phyloP scores from a whole-genome alignment of 2,113 vertebrate species.

The Megalops atlanticus region DNA sequence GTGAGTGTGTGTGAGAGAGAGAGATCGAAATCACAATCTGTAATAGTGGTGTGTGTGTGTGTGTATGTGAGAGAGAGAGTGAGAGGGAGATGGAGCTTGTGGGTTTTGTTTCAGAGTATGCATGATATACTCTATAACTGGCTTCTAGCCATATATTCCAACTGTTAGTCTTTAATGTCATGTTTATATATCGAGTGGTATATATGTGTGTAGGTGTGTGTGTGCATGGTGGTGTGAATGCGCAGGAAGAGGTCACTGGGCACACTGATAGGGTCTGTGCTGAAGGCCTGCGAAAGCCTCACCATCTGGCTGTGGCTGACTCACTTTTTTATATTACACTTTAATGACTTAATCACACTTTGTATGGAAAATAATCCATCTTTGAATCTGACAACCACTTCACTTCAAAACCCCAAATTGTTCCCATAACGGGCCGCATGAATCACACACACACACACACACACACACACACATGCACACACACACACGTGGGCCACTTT shows the following conservation, averaged over 20 bases:
- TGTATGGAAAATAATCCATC: conserved; percentile 70
- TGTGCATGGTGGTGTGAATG: not conserved
- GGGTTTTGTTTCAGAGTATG: not conserved
- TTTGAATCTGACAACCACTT: conserved; percentile 67
- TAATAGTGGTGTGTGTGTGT: conserved; percentile 29
- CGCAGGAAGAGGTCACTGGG: not conserved
- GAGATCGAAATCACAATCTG: conserved; percentile 26
- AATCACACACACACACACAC: conserved; percentile 36
- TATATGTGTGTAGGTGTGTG: not conserved
- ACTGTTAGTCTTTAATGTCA: conserved; percentile 26
- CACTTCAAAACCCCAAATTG: conserved; percentile 70
- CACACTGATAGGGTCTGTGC: not conserved
- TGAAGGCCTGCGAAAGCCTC: conserved; percentile 48
- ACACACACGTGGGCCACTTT: conserved; percentile 33
- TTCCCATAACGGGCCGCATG: conserved; percentile 63
- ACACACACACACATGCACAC: conserved; percentile 24
- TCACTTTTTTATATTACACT: conserved; percentile 62
- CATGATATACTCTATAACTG: too few species aligned
- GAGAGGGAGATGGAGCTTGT: too few species aligned
- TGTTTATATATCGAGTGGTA: too few species aligned
- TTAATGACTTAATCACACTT: conserved; percentile 69
- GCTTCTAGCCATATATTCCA: too few species aligned
- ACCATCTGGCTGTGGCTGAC: conserved; percentile 68
- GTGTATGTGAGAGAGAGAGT: conserved; percentile 1
- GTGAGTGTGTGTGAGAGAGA: not conserved